A percentile compares a stretch with the other conserved stretches of the same genome.
phyloP scores from a whole-genome alignment of 2,888 invertebrate species.

The Acholoe squamosa region DNA sequence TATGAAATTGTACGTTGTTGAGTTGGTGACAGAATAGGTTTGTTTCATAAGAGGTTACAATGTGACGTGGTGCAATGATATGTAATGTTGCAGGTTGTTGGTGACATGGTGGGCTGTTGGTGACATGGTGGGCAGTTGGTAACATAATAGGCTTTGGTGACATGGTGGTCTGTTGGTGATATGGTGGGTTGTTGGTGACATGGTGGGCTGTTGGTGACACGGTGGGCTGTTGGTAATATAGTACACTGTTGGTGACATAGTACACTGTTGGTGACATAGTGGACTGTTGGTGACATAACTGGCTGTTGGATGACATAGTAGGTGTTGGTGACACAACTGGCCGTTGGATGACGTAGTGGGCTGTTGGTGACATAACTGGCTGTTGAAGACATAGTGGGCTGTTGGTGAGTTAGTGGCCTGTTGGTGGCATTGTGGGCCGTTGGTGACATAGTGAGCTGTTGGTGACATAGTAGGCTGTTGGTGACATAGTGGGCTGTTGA shows the following conservation, averaged over 20 bases:
- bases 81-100: neutral
- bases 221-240: neutral
- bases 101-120: neutral
- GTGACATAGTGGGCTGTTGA: neutral
- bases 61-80: neutral
- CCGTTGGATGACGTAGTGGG: neutral
- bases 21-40: neutral
- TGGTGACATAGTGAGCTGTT: neutral
- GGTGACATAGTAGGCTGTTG: neutral
- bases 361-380: neutral
- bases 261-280: neutral
- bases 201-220: neutral
- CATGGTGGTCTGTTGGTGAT: neutral
- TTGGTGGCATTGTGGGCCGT: neutral
- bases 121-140: neutral
- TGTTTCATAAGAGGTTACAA: neutral
- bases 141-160: neutral
- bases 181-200: neutral
- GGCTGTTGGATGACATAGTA: neutral
- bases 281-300: neutral
- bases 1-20: neutral
- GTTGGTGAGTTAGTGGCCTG: neutral
- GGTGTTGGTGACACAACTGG: neutral
- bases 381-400: neutral
- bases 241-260: neutral